phyloP scores from a whole-genome alignment of 2,888 invertebrate species.

The Pristionchus arcanus region DNA sequence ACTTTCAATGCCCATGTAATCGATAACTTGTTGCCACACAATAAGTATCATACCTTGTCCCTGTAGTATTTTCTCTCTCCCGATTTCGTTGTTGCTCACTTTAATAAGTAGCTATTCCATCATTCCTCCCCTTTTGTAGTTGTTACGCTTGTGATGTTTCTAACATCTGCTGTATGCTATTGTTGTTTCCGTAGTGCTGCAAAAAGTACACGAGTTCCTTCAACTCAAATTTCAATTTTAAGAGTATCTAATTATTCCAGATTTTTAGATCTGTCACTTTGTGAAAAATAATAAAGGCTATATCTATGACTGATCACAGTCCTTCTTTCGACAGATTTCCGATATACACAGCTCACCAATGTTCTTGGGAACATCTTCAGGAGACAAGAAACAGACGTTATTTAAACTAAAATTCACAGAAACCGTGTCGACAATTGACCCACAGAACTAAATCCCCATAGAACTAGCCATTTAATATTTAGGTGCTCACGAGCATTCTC shows the following conservation, averaged over 20 bases:
- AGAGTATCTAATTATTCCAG: neutral
- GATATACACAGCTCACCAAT: too few species aligned
- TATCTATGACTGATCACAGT: neutral
- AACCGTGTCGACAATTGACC: too few species aligned
- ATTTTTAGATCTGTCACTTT: neutral
- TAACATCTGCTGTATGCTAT: neutral
- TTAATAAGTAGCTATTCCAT: slow-evolving; percentile 28
- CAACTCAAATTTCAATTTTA: slow-evolving; percentile 23
- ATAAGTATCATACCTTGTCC: neutral
- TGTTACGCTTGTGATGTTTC: slow-evolving; percentile 30
- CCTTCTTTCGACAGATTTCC: neutral
- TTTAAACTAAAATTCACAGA: too few species aligned
- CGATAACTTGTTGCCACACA: slow-evolving; percentile 26
- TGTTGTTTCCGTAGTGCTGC: slow-evolving; percentile 21
- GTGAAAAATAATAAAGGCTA: neutral
- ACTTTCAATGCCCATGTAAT: slow-evolving; percentile 32
- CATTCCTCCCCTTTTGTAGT: neutral
- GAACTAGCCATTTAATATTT: too few species aligned
- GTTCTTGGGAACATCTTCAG: too few species aligned
- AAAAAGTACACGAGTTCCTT: neutral
- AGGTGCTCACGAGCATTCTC: too few species aligned
- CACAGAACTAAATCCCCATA: too few species aligned
- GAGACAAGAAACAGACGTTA: too few species aligned
- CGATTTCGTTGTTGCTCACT: neutral
- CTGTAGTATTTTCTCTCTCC: neutral